Conservation (phyloP, 2,797 vertebrate species). For the Mormyrus proboscirostris region DNA sequence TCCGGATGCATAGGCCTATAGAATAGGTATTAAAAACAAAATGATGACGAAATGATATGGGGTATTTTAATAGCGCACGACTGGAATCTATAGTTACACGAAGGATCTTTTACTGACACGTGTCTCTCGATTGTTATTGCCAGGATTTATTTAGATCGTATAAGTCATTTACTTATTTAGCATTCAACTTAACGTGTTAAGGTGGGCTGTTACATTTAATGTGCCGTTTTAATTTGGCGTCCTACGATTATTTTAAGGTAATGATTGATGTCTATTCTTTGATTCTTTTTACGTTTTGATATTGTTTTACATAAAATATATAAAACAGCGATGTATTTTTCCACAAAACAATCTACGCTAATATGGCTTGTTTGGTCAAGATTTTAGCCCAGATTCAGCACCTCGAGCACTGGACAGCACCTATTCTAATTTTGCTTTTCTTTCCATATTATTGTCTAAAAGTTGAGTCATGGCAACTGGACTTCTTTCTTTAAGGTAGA, state of each 20-base stretch:
- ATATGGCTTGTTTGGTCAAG: background rate
- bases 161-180: background rate
- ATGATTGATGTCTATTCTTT: background rate
- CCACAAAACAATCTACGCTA: background rate
- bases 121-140: background rate
- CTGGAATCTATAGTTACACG: slow-evolving; percentile 27
- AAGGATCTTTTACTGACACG: slow-evolving; percentile 4
- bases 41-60: slow-evolving; percentile 44
- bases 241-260: background rate
- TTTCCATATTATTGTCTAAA: background rate
- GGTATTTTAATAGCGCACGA: slow-evolving; percentile 48
- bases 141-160: background rate
- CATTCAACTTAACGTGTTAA: background rate
- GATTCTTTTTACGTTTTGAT: background rate
- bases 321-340: background rate
- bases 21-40: slow-evolving; percentile 42
- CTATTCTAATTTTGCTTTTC: background rate
- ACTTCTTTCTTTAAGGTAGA: too few relatives aligned
- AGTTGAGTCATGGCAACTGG: too few relatives aligned
- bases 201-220: background rate
- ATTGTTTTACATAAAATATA: background rate
- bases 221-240: background rate
- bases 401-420: slow-evolving; percentile 35
- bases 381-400: slow-evolving; percentile 32
- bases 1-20: slow-evolving; percentile 29